Conservation (phyloP, 2,797 vertebrate species). For the Xenops minutus region DNA sequence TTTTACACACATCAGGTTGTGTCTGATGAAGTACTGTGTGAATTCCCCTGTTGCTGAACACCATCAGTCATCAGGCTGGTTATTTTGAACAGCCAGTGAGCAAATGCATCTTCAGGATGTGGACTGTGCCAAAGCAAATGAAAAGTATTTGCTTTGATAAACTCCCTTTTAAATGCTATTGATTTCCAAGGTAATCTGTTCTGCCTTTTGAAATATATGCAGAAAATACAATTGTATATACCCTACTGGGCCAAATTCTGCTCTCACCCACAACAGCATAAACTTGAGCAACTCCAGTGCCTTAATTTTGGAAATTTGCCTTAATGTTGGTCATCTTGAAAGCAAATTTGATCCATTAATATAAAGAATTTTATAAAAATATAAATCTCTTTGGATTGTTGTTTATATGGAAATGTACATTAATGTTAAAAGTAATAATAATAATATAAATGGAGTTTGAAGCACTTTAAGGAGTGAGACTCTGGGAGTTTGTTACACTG, state of each 20-base stretch:
- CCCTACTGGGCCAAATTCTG: slow-evolving; percentile 3
- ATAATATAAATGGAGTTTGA: slow-evolving; percentile 70
- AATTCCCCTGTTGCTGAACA: not conserved
- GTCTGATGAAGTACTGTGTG: not conserved
- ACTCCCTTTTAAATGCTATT: not conserved
- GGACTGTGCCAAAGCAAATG: not conserved
- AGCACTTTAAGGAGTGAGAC: slow-evolving; percentile 72
- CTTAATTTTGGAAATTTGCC: not conserved
- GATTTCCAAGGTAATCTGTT: not conserved
- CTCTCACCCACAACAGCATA: not conserved
- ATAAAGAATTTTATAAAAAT: slow-evolving; percentile 37
- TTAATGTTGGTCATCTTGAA: not conserved
- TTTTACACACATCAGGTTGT: not conserved
- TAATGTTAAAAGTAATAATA: slow-evolving; percentile 61
- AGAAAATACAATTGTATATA: slow-evolving; percentile 24
- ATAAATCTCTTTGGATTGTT: slow-evolving; percentile 53
- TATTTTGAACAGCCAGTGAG: not conserved
- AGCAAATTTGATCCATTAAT: slow-evolving; percentile 28
- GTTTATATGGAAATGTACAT: slow-evolving; percentile 51
- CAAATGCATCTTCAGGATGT: not conserved
- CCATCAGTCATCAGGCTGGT: not conserved
- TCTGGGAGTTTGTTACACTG: slow-evolving; percentile 38
- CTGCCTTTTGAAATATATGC: slow-evolving; percentile 7
- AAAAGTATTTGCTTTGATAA: not conserved
- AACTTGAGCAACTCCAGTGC: not conserved